Percentiles rank a stretch among this genome's conserved stretches.
Conservation (phyloP, 53 echinoderm and acorn worm genomes). For the Arbacia lixula region DNA sequence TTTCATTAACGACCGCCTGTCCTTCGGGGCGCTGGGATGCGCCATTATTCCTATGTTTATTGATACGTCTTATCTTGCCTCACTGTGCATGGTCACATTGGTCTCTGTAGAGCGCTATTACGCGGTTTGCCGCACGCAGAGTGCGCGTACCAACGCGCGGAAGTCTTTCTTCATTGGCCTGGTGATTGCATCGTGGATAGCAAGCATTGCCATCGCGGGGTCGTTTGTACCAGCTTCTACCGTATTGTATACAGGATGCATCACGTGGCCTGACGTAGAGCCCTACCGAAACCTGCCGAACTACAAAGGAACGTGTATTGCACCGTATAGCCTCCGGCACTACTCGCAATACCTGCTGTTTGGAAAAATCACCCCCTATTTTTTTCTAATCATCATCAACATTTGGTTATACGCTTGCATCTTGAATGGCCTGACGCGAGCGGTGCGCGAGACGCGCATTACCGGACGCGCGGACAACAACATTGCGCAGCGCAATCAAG, state of each 20-base stretch:
- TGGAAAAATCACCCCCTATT: conserved; percentile 72
- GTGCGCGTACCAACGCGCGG: conserved; percentile 38
- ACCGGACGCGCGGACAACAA: conserved; percentile 61
- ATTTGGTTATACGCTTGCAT: conserved; percentile 62
- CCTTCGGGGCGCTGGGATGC: conserved; percentile 72
- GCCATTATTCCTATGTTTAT: conserved; percentile 57
- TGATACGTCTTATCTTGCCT: conserved; percentile 81
- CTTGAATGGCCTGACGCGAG: conserved; percentile 61
- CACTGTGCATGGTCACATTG: conserved; percentile 75
- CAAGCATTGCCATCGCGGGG: conserved; percentile 62
- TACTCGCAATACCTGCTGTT: conserved; percentile 49
- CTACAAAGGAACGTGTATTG: conserved; percentile 10
- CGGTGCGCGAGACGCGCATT: conserved; percentile 65
- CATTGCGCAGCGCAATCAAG: conserved; percentile 54
- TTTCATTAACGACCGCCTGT: conserved; percentile 55
- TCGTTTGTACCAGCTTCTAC: conserved; percentile 58
- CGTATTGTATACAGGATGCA: conserved; percentile 7
- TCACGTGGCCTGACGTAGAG: conserved; percentile 61
- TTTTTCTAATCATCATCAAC: conserved; percentile 64
- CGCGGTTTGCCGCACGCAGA: conserved; percentile 78
- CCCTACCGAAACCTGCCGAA: conserved; percentile 53
- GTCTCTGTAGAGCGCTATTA: conserved; percentile 82
- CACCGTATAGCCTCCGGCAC: not conserved
- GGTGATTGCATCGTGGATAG: conserved; percentile 50
- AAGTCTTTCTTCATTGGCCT: conserved; percentile 36